Percentiles rank a stretch among this genome's conserved stretches.
Conservation (phyloP, 2,888 invertebrate genomes). For the Aelia acuminata region DNA sequence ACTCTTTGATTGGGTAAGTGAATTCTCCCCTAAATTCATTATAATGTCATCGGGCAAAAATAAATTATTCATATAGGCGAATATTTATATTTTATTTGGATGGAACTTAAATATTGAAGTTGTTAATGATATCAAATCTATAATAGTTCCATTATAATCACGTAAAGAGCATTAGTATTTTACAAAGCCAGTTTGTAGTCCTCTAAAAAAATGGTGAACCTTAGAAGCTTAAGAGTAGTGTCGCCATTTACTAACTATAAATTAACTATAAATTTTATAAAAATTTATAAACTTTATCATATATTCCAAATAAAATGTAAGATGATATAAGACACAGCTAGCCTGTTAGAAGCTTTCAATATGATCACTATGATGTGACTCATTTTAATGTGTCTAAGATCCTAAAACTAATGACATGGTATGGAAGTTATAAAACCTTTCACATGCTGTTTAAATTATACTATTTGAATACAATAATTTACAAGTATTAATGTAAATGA, state of each 20-base stretch:
- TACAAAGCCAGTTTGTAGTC: neutral
- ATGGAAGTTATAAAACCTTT: neutral
- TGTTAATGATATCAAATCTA: too few relatives aligned
- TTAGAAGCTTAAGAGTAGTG: neutral
- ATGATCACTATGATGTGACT: neutral
- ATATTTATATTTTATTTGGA: too few relatives aligned
- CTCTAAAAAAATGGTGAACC: neutral
- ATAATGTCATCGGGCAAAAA: neutral
- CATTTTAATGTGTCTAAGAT: neutral
- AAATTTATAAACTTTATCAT: neutral
- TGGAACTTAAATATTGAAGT: too few relatives aligned
- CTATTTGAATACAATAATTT: too few relatives aligned
- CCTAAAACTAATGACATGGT: neutral
- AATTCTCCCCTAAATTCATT: neutral
- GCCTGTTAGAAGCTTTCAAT: neutral
- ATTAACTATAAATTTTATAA: neutral
- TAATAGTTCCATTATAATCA: too few relatives aligned
- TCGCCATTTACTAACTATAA: neutral
- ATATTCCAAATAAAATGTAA: neutral
- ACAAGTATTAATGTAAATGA: too few relatives aligned
- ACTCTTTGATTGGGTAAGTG: neutral
- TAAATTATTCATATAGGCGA: neutral
- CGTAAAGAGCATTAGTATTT: too few relatives aligned
- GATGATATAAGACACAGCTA: neutral
- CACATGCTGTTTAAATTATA: neutral